Conservation (phyloP, 1,140 invertebrate genomes). For the Dreissena rostriformis region DNA sequence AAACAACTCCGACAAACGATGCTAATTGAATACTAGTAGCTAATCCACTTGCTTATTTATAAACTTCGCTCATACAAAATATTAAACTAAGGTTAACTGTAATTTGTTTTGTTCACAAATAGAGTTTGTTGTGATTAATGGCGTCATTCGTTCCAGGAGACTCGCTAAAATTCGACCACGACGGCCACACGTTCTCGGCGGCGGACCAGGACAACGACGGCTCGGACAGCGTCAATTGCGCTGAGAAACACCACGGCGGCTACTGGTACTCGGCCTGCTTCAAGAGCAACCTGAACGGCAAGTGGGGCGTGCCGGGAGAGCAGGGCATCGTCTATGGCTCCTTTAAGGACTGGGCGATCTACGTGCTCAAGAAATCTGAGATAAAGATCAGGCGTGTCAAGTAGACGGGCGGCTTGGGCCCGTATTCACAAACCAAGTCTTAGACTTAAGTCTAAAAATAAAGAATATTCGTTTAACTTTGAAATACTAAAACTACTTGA, state of each 20-base stretch:
- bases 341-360: slow-evolving; percentile 40
- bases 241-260: slow-evolving; percentile 35
- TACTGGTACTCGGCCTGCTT: slow-evolving; percentile 50
- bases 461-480: too few relatives aligned
- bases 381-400: slow-evolving; percentile 25
- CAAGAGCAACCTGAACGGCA: slow-evolving; percentile 50
- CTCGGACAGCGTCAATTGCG: slow-evolving; percentile 22
- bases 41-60: too few relatives aligned
- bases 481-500: too few relatives aligned
- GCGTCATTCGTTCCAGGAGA: slow-evolving; percentile 17
- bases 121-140: not conserved
- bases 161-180: slow-evolving; percentile 36
- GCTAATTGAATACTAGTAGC: too few relatives aligned
- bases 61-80: too few relatives aligned
- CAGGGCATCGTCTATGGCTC: slow-evolving; percentile 46
- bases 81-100: too few relatives aligned
- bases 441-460: too few relatives aligned
- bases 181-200: slow-evolving; percentile 41
- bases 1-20: too few relatives aligned
- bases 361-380: slow-evolving; percentile 32
- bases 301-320: slow-evolving; percentile 38
- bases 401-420: too few relatives aligned
- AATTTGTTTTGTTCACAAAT: not conserved
- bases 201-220: slow-evolving; percentile 40
- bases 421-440: too few relatives aligned